These are phyloP conservation scores for Plemyria rubiginata DNA, from an alignment of 2,888 invertebrate species.

Conservation along the genomic window DNA sequence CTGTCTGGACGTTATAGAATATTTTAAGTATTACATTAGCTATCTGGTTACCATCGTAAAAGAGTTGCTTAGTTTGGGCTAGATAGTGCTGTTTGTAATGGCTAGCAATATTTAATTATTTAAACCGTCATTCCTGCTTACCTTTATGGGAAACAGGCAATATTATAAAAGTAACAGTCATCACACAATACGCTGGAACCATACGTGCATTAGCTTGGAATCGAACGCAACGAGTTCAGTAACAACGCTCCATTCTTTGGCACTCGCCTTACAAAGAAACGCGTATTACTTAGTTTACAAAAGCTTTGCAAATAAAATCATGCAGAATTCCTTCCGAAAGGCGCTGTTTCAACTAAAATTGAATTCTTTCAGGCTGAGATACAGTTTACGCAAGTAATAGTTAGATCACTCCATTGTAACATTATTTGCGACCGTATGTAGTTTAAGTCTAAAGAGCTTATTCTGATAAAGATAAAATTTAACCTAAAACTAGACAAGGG, in stretches of 20 bases:
- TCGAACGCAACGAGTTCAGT: background rate
- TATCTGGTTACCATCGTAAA: no score
- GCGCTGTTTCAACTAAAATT: slow-evolving; percentile 44
- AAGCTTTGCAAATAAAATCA: slow-evolving; percentile 42
- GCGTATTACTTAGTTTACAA: slow-evolving; percentile 37
- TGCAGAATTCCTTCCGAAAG: slow-evolving; percentile 37
- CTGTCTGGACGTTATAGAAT: no score
- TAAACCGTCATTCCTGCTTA: background rate
- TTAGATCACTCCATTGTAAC: background rate
- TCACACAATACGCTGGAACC: background rate
- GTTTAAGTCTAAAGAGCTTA: no score
- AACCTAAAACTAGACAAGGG: no score
- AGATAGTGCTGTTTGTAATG: no score
- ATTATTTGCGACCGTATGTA: background rate
- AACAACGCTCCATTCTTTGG: slow-evolving; percentile 13
- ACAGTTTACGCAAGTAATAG: slow-evolving; percentile 3
- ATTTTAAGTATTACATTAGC: no score
- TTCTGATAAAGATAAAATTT: no score
- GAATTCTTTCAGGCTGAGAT: slow-evolving; percentile 40
- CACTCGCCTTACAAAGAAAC: slow-evolving; percentile 36
- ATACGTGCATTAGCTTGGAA: slow-evolving; percentile 13
- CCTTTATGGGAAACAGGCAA: background rate
- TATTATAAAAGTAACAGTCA: background rate
- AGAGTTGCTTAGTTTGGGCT: no score
- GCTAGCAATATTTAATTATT: no score